phyloP scores from a whole-genome alignment of 2,113 vertebrate species.

The Gobiocypris rarus region DNA sequence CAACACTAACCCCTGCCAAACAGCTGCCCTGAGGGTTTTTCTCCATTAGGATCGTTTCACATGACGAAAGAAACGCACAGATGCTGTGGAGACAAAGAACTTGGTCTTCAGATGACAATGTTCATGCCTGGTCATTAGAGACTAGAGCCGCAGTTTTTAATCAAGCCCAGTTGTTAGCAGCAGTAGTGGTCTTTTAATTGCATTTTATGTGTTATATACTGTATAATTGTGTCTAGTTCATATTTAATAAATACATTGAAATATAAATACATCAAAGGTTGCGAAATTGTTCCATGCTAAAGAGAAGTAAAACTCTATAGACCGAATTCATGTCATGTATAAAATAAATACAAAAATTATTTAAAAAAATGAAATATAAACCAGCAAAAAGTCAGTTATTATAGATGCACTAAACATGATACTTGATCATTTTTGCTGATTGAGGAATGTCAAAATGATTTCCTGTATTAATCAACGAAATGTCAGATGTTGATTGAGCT shows the following conservation, averaged over 20 bases:
- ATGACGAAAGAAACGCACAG: neutral
- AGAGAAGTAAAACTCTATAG: neutral
- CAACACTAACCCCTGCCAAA: neutral
- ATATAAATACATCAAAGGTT: neutral
- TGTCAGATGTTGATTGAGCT: neutral
- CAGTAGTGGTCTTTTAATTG: neutral
- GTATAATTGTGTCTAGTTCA: too few relatives aligned
- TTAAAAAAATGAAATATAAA: neutral
- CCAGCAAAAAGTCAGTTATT: neutral
- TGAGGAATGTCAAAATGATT: neutral
- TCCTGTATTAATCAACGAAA: neutral
- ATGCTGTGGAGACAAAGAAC: slow-evolving; percentile 19
- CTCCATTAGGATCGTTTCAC: neutral
- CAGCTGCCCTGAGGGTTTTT: slow-evolving; percentile 21
- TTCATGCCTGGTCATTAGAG: neutral
- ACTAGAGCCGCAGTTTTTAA: neutral
- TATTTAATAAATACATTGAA: neutral
- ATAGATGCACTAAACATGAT: neutral
- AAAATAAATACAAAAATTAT: too few relatives aligned
- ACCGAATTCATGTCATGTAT: neutral
- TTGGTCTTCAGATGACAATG: neutral
- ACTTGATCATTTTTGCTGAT: neutral
- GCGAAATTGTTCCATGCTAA: neutral
- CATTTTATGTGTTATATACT: neutral
- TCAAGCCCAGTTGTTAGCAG: slow-evolving; percentile 59